Evolutionary conservation across 2,797 vertebrate species (phyloP).

Genomic region (Oreortyx pictus): DNA sequence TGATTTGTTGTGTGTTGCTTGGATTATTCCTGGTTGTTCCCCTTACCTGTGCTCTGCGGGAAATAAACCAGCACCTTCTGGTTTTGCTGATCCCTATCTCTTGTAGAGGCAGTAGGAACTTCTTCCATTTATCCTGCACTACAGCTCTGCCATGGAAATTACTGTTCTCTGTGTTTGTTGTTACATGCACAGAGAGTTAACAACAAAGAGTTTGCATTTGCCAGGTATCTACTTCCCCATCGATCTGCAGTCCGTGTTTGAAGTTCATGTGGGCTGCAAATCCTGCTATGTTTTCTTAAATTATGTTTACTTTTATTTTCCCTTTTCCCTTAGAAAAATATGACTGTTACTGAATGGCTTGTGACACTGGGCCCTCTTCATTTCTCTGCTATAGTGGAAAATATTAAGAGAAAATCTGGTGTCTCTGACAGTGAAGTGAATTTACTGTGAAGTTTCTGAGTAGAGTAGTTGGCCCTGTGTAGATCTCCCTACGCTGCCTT

Average conservation of each 20-base stretch:
- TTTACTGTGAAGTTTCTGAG: background rate
- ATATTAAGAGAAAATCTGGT: background rate
- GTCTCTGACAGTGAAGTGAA: background rate
- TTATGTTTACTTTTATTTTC: background rate
- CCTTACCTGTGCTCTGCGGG: background rate
- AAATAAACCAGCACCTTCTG: background rate
- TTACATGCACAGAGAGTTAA: background rate
- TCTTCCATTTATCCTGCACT: background rate
- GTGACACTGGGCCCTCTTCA: background rate
- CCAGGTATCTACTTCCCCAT: background rate
- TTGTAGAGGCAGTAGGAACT: accelerated
- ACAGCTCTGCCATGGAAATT: background rate
- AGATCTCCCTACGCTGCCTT: background rate
- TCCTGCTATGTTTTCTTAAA: background rate
- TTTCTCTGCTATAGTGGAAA: background rate
- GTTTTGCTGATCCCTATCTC: background rate
- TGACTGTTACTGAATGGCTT: background rate
- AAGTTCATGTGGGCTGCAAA: background rate
- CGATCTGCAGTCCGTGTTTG: background rate
- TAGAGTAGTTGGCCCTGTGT: background rate
- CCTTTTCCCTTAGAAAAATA: background rate
- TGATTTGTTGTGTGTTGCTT: background rate
- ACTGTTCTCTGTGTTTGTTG: background rate
- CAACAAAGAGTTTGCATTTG: background rate
- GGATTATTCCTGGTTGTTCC: accelerated